phyloP scores from a whole-genome alignment of 2,888 invertebrate genomes.

The Drosophila pseudotakahashii region DNA sequence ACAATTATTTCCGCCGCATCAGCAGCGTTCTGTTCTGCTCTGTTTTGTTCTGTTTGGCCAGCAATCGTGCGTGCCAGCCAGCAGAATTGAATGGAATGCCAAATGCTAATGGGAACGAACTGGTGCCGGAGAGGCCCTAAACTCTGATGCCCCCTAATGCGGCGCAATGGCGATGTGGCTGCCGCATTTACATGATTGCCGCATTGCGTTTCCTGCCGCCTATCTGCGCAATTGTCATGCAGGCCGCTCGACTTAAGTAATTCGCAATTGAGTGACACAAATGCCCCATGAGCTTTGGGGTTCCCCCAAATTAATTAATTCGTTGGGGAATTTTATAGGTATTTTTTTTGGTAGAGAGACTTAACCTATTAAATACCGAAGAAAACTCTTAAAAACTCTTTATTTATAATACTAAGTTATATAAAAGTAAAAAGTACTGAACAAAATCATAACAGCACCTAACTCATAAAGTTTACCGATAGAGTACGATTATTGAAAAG shows the following conservation, averaged over 20 bases:
- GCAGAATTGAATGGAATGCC: conserved; percentile 11
- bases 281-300: conserved; percentile 40
- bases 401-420: background rate
- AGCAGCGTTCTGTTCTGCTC: conserved; percentile 39
- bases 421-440: background rate
- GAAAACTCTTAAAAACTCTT: too few species aligned
- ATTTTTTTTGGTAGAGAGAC: too few species aligned
- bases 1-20: conserved; percentile 81
- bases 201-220: conserved; percentile 73
- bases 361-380: too few species aligned
- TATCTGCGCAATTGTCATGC: conserved; percentile 59
- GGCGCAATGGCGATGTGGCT: conserved; percentile 19
- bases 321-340: too few species aligned
- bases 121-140: conserved; percentile 2
- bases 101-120: conserved; percentile 18
- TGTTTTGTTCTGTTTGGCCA: conserved; percentile 51
- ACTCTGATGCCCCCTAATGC: conserved; percentile 11
- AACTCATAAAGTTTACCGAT: background rate
- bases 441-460: background rate
- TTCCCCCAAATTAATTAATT: conserved; percentile 67
- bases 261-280: conserved; percentile 51
- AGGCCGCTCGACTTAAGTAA: conserved; percentile 54
- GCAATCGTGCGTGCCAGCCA: conserved; percentile 66
- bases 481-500: conserved; percentile 1
- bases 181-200: conserved; percentile 81